Percentiles rank a stretch among this genome's conserved stretches.
phyloP scores from a whole-genome alignment of 2,888 invertebrate genomes.

The Cheilosia soror region DNA sequence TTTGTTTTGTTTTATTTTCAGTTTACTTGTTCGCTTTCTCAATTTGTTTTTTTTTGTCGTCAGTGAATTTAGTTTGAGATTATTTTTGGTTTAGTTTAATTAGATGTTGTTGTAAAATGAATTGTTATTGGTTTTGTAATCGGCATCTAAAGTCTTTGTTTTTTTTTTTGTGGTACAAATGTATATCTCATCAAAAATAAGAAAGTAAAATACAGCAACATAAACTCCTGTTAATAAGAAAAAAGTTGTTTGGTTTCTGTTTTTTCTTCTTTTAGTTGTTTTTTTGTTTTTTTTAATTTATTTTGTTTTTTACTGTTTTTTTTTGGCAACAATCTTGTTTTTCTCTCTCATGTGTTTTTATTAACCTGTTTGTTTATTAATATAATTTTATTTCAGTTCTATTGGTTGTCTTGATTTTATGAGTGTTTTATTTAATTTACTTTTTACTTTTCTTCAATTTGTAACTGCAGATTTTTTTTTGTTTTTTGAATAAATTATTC shows the following conservation, averaged over 20 bases:
- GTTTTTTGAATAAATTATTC: slow-evolving; percentile 67
- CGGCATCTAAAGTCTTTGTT: slow-evolving; percentile 65
- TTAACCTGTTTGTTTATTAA: slow-evolving; percentile 72
- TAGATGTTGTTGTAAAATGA: slow-evolving; percentile 70
- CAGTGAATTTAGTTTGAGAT: slow-evolving; percentile 63
- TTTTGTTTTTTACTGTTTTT: slow-evolving; percentile 75
- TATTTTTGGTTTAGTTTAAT: slow-evolving; percentile 56
- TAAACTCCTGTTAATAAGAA: slow-evolving; percentile 68
- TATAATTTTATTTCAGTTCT: slow-evolving; percentile 75
- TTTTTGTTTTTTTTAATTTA: slow-evolving; percentile 68
- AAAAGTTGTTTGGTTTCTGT: slow-evolving; percentile 74
- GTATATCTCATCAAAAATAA: slow-evolving; percentile 75
- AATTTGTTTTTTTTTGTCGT: slow-evolving; percentile 50
- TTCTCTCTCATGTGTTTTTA: slow-evolving; percentile 80
- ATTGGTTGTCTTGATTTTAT: slow-evolving; percentile 75
- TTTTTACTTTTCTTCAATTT: slow-evolving; percentile 67
- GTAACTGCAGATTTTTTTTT: slow-evolving; percentile 77
- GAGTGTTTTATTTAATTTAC: slow-evolving; percentile 34
- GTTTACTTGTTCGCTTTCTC: slow-evolving; percentile 49
- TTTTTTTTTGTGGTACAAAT: slow-evolving; percentile 71
- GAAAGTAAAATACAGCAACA: slow-evolving; percentile 71
- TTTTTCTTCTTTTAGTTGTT: slow-evolving; percentile 65
- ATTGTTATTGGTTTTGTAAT: slow-evolving; percentile 68
- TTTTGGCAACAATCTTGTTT: slow-evolving; percentile 83
- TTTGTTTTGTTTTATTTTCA: slow-evolving; percentile 50